Percentiles rank a stretch among this genome's conserved stretches.
Evolutionary conservation across 2,113 vertebrate genomes (phyloP).

Genomic region (Mola mola): DNA sequence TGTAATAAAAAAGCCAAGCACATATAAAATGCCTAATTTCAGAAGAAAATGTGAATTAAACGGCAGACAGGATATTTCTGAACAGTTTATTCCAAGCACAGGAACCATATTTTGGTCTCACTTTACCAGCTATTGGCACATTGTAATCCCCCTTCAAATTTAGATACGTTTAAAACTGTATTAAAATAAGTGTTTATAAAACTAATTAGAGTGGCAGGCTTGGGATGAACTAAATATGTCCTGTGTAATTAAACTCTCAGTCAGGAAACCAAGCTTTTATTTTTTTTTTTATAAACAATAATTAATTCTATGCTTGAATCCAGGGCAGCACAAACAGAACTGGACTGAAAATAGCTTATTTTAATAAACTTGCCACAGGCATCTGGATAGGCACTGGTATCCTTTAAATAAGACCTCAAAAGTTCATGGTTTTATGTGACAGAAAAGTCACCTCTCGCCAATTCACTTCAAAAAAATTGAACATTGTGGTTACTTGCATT

Average conservation of each 20-base stretch:
- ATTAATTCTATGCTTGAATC: conserved; percentile 48
- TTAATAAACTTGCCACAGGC: conserved; percentile 43
- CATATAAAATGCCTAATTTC: background rate
- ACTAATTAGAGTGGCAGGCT: conserved; percentile 25
- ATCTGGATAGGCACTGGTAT: conserved; percentile 33
- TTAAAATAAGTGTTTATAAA: conserved; percentile 7
- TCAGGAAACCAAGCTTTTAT: conserved; percentile 46
- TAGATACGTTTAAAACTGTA: conserved; percentile 41
- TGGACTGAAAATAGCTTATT: conserved; percentile 70
- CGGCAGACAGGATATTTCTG: conserved; percentile 32
- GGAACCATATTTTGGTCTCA: conserved; percentile 75
- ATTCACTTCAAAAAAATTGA: conserved; percentile 21
- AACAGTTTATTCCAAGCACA: conserved; percentile 80
- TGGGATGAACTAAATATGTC: conserved; percentile 49
- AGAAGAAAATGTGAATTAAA: conserved; percentile 2
- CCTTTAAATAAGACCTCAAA: no score
- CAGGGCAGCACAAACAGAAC: conserved; percentile 50
- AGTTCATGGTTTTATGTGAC: no score
- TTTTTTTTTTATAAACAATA: conserved; percentile 29
- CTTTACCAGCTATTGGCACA: conserved; percentile 63
- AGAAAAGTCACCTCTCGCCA: conserved; percentile 13
- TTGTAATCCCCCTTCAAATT: conserved; percentile 55
- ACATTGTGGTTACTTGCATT: conserved; percentile 27
- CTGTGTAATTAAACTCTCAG: conserved; percentile 47
- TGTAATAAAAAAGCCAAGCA: background rate